These are phyloP conservation scores for Ciconia stormi DNA, from an alignment of 2,113 vertebrate species.

Conservation along the genomic window DNA sequence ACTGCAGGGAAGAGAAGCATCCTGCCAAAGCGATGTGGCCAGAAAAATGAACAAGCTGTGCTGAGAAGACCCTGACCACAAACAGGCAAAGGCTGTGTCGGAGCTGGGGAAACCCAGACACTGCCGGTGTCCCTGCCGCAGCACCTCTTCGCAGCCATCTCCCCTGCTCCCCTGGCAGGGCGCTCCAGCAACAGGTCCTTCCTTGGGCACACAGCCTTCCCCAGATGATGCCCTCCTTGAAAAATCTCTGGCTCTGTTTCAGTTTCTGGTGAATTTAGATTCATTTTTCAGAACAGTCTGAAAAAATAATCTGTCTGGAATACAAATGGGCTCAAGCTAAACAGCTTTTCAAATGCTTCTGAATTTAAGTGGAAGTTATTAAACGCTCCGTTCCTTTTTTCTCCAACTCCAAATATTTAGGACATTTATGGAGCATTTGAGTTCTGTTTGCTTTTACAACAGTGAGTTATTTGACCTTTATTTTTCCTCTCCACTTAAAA, in stretches of 20 bases:
- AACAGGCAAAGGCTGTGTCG: not conserved
- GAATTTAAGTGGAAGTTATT: not conserved
- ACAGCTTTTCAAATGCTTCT: not conserved
- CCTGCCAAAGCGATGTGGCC: accelerated
- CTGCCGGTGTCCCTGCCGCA: not conserved
- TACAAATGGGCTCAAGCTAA: not conserved
- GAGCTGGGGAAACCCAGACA: not conserved
- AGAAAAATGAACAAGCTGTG: not conserved
- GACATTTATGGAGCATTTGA: not conserved
- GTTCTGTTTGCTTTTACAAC: not conserved
- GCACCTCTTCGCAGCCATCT: not conserved
- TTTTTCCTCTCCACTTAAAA: not conserved
- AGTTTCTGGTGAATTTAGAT: not conserved
- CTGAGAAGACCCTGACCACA: not conserved
- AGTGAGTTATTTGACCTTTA: not conserved
- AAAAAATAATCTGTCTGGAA: not conserved
- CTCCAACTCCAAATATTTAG: not conserved
- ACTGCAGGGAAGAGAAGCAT: not conserved
- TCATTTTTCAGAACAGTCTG: not conserved
- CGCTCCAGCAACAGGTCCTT: not conserved
- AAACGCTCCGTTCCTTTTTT: not conserved
- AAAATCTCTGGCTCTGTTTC: not conserved
- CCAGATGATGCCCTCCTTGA: not conserved
- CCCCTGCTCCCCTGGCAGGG: not conserved
- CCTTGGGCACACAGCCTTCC: not conserved